Evolutionary conservation across 2,797 vertebrate genomes (phyloP).

Genomic region (Melopsittacus undulatus): DNA sequence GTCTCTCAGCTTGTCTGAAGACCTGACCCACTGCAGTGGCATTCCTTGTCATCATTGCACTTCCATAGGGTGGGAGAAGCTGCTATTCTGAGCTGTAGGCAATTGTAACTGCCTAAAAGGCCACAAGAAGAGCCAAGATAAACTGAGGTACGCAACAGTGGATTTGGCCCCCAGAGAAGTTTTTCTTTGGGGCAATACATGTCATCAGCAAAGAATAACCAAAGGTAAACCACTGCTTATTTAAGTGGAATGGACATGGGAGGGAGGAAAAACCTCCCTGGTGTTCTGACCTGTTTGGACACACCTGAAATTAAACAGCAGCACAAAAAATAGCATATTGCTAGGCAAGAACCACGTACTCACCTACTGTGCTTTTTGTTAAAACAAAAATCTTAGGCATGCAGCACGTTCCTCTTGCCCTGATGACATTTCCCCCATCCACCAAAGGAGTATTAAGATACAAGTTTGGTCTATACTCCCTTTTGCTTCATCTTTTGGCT

Average conservation of each 20-base stretch:
- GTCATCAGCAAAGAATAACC: background rate
- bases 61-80: background rate
- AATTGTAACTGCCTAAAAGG: background rate
- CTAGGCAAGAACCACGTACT: background rate
- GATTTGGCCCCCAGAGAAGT: background rate
- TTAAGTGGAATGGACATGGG: background rate
- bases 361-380: background rate
- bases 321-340: background rate
- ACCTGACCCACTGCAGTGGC: background rate
- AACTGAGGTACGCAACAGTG: background rate
- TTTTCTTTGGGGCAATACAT: background rate
- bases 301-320: background rate
- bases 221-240: background rate
- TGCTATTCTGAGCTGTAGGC: background rate
- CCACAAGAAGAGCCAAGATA: background rate
- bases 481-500: background rate
- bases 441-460: background rate
- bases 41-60: background rate
- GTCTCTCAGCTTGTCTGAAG: background rate
- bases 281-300: background rate
- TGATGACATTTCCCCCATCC: background rate
- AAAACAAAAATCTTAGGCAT: background rate
- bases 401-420: background rate
- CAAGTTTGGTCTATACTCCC: background rate
- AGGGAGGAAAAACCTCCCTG: background rate